Conservation (phyloP, 2,888 invertebrate species). For the Apotomis betuletana region DNA sequence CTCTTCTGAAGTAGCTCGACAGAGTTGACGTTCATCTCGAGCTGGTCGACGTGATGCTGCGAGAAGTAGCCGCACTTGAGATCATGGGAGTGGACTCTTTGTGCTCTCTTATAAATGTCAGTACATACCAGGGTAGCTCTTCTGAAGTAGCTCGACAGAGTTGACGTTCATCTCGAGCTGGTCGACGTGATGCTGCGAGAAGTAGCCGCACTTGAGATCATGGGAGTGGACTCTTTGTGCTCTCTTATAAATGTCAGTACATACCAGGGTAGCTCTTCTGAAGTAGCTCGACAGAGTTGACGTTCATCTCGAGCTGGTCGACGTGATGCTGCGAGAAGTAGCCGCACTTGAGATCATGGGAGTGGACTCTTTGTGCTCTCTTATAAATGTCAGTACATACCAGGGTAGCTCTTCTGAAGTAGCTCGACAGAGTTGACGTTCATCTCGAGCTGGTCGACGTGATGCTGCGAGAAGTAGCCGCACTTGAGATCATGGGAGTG, state of each 20-base stretch:
- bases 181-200: constrained; percentile 99
- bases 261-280: constrained; percentile 93
- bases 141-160: constrained; percentile 94
- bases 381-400: no score
- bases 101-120: no score
- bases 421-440: no score
- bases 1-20: constrained; percentile 94
- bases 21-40: constrained; percentile 96
- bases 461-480: no score
- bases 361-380: no score
- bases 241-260: no score
- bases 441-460: no score
- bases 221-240: constrained; percentile 75
- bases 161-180: constrained; percentile 97
- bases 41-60: constrained; percentile 94
- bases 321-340: constrained; percentile 99
- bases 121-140: constrained; percentile 90
- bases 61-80: constrained; percentile 99
- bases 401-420: no score
- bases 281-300: constrained; percentile 94
- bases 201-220: constrained; percentile 97
- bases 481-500: no score
- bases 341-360: constrained; percentile 96
- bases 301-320: constrained; percentile 97
- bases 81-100: constrained; percentile 83